Evolutionary conservation across 2,113 vertebrate species (phyloP).

Genomic region (Dryoscopus gambensis): DNA sequence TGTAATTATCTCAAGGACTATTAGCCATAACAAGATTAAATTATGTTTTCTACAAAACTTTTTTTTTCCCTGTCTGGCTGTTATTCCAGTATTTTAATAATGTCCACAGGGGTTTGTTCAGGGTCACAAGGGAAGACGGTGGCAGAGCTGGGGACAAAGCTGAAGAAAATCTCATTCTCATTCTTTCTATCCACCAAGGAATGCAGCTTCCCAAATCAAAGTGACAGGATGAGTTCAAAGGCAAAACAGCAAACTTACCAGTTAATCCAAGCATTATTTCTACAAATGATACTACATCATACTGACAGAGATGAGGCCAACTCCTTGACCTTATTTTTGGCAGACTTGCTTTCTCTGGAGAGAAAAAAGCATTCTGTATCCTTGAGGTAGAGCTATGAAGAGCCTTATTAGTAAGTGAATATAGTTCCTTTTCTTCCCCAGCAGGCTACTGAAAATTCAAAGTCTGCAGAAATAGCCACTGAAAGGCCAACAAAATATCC

Average conservation of each 20-base stretch:
- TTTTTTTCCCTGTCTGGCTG: neutral
- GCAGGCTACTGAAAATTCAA: neutral
- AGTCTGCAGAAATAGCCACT: neutral
- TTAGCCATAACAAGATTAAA: neutral
- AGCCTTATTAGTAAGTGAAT: neutral
- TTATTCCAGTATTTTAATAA: neutral
- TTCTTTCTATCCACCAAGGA: neutral
- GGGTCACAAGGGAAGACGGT: neutral
- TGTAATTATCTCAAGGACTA: neutral
- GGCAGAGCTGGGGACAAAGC: neutral
- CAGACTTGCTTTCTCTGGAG: neutral
- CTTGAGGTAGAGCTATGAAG: neutral
- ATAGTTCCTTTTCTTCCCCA: neutral
- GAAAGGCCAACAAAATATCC: neutral
- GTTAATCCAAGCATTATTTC: neutral
- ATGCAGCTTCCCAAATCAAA: neutral
- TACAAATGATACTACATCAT: neutral
- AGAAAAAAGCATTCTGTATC: neutral
- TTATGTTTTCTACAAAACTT: neutral
- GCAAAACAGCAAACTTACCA: neutral
- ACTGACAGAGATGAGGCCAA: neutral
- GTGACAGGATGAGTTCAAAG: neutral
- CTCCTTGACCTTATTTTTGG: neutral
- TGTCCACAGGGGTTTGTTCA: neutral
- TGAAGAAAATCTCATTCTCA: neutral